Conservation (phyloP, 2,888 invertebrate genomes). For the Palloptera scutellata region DNA sequence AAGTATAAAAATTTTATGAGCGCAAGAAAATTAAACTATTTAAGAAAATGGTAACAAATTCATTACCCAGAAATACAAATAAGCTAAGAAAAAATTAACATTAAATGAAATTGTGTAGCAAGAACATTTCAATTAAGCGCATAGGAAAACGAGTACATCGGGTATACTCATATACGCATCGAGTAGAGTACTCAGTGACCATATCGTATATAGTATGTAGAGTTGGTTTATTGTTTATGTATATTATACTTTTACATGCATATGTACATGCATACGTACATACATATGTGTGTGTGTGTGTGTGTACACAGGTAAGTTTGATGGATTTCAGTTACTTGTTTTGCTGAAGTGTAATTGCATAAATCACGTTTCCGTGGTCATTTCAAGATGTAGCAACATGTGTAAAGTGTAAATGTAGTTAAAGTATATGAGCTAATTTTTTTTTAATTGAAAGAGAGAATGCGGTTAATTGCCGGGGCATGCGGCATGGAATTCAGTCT, state of each 20-base stretch:
- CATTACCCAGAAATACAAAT: not conserved
- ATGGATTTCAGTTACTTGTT: not conserved
- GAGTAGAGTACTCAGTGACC: constrained; percentile 20
- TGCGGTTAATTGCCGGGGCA: constrained; percentile 19
- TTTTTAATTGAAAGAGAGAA: constrained; percentile 5
- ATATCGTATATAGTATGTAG: constrained; percentile 22
- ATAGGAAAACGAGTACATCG: not conserved
- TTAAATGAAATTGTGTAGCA: constrained; percentile 9
- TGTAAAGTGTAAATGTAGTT: constrained; percentile 1
- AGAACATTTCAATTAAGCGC: constrained; percentile 29
- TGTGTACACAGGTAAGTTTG: not conserved
- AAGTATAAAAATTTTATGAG: not conserved
- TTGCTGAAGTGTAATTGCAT: constrained; percentile 12
- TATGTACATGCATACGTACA: not conserved
- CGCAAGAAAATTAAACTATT: constrained; percentile 19
- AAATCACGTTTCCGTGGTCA: constrained; percentile 26
- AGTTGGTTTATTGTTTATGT: not conserved
- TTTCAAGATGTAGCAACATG: constrained; percentile 23
- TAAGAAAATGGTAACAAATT: constrained; percentile 10
- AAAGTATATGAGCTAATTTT: not conserved
- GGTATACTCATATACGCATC: not conserved
- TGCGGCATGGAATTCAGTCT: not conserved
- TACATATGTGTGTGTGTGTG: not conserved
- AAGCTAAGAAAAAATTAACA: not conserved
- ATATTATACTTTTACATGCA: not conserved